Evolutionary conservation across 1,140 invertebrate genomes (phyloP).

Genomic region (Scaptomyza graminum): DNA sequence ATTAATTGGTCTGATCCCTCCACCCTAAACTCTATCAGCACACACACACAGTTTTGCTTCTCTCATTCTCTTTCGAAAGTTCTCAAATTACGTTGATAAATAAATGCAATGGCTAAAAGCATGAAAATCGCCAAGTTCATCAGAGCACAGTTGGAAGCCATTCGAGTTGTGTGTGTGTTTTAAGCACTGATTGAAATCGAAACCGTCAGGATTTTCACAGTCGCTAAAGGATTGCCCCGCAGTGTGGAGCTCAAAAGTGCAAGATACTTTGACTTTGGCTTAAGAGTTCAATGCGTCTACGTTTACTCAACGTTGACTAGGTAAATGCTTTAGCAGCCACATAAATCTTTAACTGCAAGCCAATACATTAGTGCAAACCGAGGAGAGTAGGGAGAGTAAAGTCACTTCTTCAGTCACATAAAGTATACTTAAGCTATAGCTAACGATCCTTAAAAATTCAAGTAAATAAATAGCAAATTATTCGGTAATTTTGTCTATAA

Average conservation of each 20-base stretch:
- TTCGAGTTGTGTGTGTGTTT: conserved; percentile 7
- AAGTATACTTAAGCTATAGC: too few relatives aligned
- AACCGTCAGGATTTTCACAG: conserved; percentile 51
- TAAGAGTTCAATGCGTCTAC: conserved; percentile 72
- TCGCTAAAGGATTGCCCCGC: conserved; percentile 20
- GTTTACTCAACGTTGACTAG: conserved; percentile 34
- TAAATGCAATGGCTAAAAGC: conserved; percentile 24
- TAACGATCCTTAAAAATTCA: too few relatives aligned
- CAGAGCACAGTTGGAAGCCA: conserved; percentile 66
- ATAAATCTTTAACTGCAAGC: conserved; percentile 1
- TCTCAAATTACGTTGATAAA: conserved; percentile 40
- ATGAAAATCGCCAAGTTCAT: conserved; percentile 59
- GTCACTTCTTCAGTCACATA: too few relatives aligned
- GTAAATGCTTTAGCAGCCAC: neutral
- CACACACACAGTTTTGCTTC: neutral
- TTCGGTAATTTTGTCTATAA: neutral
- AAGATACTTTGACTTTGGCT: conserved; percentile 59
- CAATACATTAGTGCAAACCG: neutral
- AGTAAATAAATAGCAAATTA: too few relatives aligned
- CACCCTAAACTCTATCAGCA: conserved; percentile 1
- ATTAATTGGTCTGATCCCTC: conserved; percentile 56
- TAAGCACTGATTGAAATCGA: conserved; percentile 73
- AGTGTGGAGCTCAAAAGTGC: conserved; percentile 20
- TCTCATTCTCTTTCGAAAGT: neutral
- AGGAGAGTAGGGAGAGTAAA: neutral